Evolutionary conservation across 2,888 invertebrate genomes (phyloP).

Genomic region (Drosophila lacicola): DNA sequence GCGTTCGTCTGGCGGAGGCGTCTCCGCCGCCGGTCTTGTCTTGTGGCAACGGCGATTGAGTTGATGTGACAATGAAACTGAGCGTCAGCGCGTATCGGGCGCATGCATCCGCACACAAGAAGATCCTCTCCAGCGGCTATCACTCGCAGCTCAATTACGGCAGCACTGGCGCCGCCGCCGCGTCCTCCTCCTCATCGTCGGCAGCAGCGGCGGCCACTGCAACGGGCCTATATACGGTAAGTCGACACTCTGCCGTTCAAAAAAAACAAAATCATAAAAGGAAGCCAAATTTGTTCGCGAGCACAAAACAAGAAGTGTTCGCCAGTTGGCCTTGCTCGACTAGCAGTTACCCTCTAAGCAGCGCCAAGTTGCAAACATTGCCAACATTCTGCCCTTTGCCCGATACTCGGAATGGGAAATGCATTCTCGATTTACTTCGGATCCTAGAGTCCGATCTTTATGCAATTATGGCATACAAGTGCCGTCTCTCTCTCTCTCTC

Average conservation of each 20-base stretch:
- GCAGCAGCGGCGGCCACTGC: constrained; percentile 74
- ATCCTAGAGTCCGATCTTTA: too few species aligned
- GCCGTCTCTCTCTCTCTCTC: too few species aligned
- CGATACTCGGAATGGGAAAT: too few species aligned
- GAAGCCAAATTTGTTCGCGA: constrained; percentile 9
- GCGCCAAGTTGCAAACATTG: too few species aligned
- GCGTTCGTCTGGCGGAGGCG: neutral
- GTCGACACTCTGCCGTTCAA: constrained; percentile 33
- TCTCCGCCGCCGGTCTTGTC: neutral
- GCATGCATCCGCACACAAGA: constrained; percentile 95
- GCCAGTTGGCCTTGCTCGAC: neutral
- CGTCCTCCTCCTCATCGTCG: constrained; percentile 85
- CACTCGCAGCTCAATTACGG: constrained; percentile 92
- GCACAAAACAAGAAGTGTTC: neutral
- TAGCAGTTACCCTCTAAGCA: neutral
- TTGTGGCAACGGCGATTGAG: constrained; percentile 40
- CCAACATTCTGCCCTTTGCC: too few species aligned
- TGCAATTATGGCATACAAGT: too few species aligned
- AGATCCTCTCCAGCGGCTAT: constrained; percentile 92
- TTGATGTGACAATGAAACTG: constrained; percentile 89
- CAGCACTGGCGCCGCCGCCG: constrained; percentile 89
- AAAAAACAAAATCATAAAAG: constrained; percentile 19
- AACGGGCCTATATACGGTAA: constrained; percentile 87
- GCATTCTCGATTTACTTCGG: too few species aligned
- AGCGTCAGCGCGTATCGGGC: constrained; percentile 95